These are phyloP conservation scores for Halichondria panicea DNA, from an alignment of 37 sponge, comb jelly and placozoan genomes.

Conservation along the genomic window DNA sequence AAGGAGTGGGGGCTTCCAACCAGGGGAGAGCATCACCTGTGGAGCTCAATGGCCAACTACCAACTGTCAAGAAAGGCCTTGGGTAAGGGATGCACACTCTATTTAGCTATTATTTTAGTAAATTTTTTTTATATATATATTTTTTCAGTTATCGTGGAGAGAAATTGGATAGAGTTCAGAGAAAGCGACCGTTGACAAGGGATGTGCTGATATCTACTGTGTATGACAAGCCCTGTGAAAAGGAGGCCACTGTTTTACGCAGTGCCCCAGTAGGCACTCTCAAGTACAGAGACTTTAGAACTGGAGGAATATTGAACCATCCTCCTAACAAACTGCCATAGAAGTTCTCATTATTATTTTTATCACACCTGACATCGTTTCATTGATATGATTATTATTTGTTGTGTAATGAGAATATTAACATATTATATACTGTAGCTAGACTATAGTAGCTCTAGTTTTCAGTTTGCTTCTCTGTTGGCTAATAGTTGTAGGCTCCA, in stretches of 20 bases:
- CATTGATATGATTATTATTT: too few species aligned
- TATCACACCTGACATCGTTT: too few species aligned
- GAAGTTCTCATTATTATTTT: too few species aligned
- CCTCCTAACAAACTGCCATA: too few species aligned
- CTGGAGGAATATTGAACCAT: not conserved
- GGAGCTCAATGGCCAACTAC: slow-evolving; percentile 75
- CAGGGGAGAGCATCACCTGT: slow-evolving; percentile 71
- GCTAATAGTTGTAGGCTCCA: not conserved
- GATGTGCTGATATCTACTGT: slow-evolving; percentile 74
- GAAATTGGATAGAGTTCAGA: slow-evolving; percentile 42
- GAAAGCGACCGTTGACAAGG: slow-evolving; percentile 18
- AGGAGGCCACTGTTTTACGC: slow-evolving; percentile 35
- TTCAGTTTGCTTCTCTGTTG: not conserved
- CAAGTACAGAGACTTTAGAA: slow-evolving; percentile 46
- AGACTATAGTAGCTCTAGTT: too few species aligned
- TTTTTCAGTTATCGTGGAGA: slow-evolving; percentile 74
- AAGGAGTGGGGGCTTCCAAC: slow-evolving; percentile 60
- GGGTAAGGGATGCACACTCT: slow-evolving; percentile 61
- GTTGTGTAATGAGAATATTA: too few species aligned
- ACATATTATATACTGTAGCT: too few species aligned
- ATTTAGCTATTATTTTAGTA: not conserved
- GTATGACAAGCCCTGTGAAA: slow-evolving; percentile 63
- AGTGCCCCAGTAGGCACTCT: slow-evolving; percentile 48
- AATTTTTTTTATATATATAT: not conserved
- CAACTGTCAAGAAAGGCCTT: slow-evolving; percentile 76